A percentile compares a stretch with the other conserved stretches of the same genome.
Evolutionary conservation across 2,797 vertebrate genomes (phyloP).

Genomic region (Fistularia tabacaria): DNA sequence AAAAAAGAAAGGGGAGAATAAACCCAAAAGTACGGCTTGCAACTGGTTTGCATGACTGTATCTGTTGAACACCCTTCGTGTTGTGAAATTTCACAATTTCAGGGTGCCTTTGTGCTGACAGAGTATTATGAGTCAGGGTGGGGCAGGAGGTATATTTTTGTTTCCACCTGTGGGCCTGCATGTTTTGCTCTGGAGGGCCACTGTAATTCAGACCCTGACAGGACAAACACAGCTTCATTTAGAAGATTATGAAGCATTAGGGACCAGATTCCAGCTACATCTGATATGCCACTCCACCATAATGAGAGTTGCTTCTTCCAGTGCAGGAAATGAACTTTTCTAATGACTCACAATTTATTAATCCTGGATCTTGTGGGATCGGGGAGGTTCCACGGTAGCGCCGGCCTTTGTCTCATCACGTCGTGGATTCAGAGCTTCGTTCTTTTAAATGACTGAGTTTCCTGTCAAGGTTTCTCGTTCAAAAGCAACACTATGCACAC

Average conservation of each 20-base stretch:
- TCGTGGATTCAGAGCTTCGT: not conserved
- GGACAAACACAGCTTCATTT: conserved; percentile 39
- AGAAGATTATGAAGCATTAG: conserved; percentile 39
- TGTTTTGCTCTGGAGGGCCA: conserved; percentile 30
- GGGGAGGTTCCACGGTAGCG: too few species aligned
- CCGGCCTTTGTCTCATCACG: conserved; percentile 6
- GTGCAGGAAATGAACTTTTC: conserved; percentile 35
- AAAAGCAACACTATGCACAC: too few species aligned
- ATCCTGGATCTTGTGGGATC: conserved; percentile 3
- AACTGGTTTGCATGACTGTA: not conserved
- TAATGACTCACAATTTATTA: conserved; percentile 13
- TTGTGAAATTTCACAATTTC: conserved; percentile 49
- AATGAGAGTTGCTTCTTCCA: conserved; percentile 20
- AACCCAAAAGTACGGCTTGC: not conserved
- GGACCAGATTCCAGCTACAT: conserved; percentile 28
- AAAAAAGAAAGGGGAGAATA: not conserved
- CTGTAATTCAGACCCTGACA: conserved; percentile 37
- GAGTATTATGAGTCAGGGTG: conserved; percentile 53
- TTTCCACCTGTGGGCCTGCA: conserved; percentile 58
- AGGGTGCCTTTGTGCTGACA: conserved; percentile 28
- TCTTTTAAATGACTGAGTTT: conserved; percentile 16
- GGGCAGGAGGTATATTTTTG: conserved; percentile 53
- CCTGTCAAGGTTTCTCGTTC: conserved; percentile 19
- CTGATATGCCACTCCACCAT: conserved; percentile 15
- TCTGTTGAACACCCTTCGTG: conserved; percentile 16